Conservation (phyloP, 2,797 vertebrate genomes). For the Coendou prehensilis region DNA sequence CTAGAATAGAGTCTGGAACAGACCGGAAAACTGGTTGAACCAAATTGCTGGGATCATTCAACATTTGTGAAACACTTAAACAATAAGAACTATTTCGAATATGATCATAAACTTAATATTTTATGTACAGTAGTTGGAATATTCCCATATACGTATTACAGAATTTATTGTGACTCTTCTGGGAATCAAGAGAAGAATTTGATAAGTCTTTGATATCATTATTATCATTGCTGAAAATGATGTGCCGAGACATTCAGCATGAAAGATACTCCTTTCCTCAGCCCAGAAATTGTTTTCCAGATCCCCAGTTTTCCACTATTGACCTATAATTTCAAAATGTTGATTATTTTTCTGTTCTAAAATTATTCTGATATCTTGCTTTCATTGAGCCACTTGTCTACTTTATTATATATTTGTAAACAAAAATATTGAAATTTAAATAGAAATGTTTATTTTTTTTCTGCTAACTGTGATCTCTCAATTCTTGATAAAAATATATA, state of each 20-base stretch:
- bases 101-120: not conserved
- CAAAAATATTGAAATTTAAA: slow-evolving; percentile 33
- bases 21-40: not conserved
- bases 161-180: slow-evolving; percentile 15
- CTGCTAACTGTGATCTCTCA: slow-evolving; percentile 20
- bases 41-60: not conserved
- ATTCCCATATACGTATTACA: not conserved
- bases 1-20: not conserved
- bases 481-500: slow-evolving; percentile 14
- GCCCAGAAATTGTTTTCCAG: not conserved
- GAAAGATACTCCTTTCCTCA: not conserved
- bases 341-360: slow-evolving; percentile 1
- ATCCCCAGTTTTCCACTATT: not conserved
- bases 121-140: not conserved
- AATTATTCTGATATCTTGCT: slow-evolving; percentile 32
- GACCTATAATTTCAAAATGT: not conserved
- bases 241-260: not conserved
- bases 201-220: not conserved
- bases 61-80: not conserved
- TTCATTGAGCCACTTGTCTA: not conserved
- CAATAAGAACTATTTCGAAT: not conserved
- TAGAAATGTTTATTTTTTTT: slow-evolving; percentile 47
- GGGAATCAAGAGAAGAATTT: not conserved
- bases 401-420: slow-evolving; percentile 40
- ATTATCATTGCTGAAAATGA: not conserved